A percentile compares a stretch with the other conserved stretches of the same genome.
Evolutionary conservation across 2,797 vertebrate species (phyloP).

Genomic region (Sciurus vulgaris): DNA sequence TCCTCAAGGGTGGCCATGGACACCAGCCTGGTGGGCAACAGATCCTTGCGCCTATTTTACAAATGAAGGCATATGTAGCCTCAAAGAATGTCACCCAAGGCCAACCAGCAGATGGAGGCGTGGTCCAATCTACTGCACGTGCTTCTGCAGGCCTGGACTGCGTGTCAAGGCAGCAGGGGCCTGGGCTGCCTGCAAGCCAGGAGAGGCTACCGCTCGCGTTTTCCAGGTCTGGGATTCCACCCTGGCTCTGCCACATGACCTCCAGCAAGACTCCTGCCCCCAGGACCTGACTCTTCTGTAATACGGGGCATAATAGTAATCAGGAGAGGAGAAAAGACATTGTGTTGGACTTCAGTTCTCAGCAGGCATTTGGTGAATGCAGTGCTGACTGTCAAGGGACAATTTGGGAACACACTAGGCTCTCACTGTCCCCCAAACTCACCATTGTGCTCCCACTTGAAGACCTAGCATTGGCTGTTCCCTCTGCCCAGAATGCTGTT

Average conservation of each 20-base stretch:
- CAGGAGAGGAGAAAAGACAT: background rate
- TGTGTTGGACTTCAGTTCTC: too few relatives aligned
- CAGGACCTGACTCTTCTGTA: background rate
- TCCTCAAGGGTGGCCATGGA: background rate
- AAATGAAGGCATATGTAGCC: background rate
- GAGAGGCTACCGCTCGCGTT: background rate
- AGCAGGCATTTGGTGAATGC: background rate
- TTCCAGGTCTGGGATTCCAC: background rate
- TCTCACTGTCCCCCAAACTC: background rate
- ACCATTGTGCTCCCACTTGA: background rate
- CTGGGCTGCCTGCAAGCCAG: background rate
- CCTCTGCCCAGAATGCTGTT: background rate
- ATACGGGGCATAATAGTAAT: background rate
- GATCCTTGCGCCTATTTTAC: background rate
- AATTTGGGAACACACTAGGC: background rate
- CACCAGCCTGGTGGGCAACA: background rate
- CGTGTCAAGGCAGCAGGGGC: background rate
- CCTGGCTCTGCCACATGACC: background rate
- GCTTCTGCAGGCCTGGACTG: background rate
- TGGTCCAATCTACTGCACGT: background rate
- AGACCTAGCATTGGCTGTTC: background rate
- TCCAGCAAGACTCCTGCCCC: background rate
- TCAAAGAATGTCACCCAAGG: background rate
- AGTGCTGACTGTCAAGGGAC: background rate
- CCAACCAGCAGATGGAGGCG: background rate